A percentile compares a stretch with the other conserved stretches of the same genome.
phyloP scores from a whole-genome alignment of 2,888 invertebrate species.

The Tuta absoluta region DNA sequence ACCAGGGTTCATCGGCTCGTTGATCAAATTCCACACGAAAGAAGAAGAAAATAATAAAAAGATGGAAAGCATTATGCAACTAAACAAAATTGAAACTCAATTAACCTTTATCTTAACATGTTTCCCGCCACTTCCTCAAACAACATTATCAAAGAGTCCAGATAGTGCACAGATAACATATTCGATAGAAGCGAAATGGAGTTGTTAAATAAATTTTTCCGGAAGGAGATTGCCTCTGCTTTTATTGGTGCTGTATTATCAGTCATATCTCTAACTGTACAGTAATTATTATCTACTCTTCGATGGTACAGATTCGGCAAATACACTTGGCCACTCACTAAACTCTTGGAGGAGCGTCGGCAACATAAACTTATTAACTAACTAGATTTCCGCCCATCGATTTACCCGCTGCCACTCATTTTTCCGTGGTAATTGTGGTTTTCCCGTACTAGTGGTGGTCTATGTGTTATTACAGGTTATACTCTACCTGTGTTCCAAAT shows the following conservation, averaged over 20 bases:
- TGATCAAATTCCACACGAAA: too few relatives aligned
- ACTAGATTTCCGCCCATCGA: too few relatives aligned
- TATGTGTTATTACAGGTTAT: too few relatives aligned
- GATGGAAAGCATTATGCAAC: too few relatives aligned
- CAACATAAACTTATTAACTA: slow-evolving; percentile 35
- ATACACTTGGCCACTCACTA: slow-evolving; percentile 67
- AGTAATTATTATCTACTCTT: slow-evolving; percentile 75
- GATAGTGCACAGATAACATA: slow-evolving; percentile 25
- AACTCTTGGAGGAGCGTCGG: slow-evolving; percentile 42
- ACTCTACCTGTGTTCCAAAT: too few relatives aligned
- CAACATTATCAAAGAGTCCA: slow-evolving; percentile 21
- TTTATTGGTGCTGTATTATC: slow-evolving; percentile 46
- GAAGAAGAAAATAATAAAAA: too few relatives aligned
- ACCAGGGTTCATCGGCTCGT: too few relatives aligned
- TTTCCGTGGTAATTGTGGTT: too few relatives aligned
- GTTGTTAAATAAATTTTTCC: slow-evolving; percentile 40
- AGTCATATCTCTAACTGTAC: slow-evolving; percentile 73
- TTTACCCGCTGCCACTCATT: too few relatives aligned
- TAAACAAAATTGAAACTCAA: slow-evolving; percentile 18
- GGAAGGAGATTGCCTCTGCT: slow-evolving; percentile 24
- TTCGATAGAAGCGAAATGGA: slow-evolving; percentile 26
- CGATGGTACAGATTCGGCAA: slow-evolving; percentile 79
- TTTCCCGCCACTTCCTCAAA: background rate
- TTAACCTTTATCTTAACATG: background rate
- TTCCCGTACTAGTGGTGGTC: too few relatives aligned